These are phyloP conservation scores for Monarcha castaneiventris DNA, from an alignment of 2,113 vertebrate species.

Conservation along the genomic window DNA sequence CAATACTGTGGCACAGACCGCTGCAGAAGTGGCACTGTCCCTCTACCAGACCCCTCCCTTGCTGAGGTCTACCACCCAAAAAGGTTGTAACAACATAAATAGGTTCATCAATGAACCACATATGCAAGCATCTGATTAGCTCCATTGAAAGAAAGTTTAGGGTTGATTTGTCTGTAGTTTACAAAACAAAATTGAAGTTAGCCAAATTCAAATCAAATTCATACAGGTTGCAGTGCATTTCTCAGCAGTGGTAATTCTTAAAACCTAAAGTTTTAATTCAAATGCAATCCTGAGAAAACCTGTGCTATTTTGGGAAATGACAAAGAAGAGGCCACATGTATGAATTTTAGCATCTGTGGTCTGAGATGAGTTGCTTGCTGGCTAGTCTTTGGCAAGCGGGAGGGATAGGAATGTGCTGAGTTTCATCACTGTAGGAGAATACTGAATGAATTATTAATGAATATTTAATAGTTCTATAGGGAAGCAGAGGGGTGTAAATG, in stretches of 20 bases:
- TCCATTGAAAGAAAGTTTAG: background rate
- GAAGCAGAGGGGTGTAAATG: background rate
- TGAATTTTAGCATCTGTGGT: background rate
- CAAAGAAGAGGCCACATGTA: background rate
- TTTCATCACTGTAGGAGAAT: background rate
- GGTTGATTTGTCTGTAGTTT: background rate
- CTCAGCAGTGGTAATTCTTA: background rate
- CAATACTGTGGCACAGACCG: background rate
- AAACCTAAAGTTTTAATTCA: background rate
- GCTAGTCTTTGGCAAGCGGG: background rate
- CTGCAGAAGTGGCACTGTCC: background rate
- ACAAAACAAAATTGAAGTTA: background rate
- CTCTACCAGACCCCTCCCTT: background rate
- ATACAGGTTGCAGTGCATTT: background rate
- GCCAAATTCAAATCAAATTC: background rate
- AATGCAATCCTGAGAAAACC: background rate
- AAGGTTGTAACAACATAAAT: background rate
- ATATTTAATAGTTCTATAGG: background rate
- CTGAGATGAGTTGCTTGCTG: background rate
- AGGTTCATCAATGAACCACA: background rate
- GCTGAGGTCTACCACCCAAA: rapidly evolving
- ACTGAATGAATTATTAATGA: background rate
- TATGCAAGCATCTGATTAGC: background rate
- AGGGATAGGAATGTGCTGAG: background rate
- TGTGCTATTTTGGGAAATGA: background rate